Evolutionary conservation across 2,113 vertebrate species (phyloP), one percentile per base, ranked within the genome.

Genomic region (Apeltes quadracus): DNA sequence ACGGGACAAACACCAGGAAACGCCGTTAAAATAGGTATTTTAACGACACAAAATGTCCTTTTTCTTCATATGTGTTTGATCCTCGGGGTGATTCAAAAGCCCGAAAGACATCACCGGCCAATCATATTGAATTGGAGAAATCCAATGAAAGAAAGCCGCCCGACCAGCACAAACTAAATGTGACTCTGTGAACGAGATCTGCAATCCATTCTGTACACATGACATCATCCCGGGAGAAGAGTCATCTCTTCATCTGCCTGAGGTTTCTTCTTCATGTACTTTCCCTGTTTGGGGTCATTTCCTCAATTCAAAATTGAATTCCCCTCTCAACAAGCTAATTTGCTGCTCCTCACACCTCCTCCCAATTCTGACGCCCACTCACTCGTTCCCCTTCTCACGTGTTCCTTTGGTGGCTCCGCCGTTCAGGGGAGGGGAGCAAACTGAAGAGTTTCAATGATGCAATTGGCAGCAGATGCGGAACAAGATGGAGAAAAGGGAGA

Each of bases 381-480:
- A 29, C 79, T 70, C 6, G 14, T 51, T 56, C 18, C 53, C 53
- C 69, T 68, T 76, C 78, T 75, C 66, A 75, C 84, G 29, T 75
- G 61, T 61, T 48, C 76, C 70, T 74, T 5, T 46, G 4, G 20
- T 68, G 75, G 64, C 57, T 84, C 61, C 70, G 84, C 62, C 62
- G 81, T 81, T 86, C 81, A 71, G n/a, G 59, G 36, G 61, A 84
- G 69, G 55, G 77, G 75, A 88, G 88, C 83, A 89, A 50, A 86
- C 66, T 70, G 67, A 56, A 68, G 85, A 74, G 72, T 84, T 90
- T 79, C 78, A 81, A 79, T 91, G 91, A 92, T 89, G 91, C 87
- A 88, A 92, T 88, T 83, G 84, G 84, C 83, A 89, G 90, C 87
- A 89, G 88, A 91, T 85, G 87, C 56, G 2, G 65, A 85, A 89